A percentile compares a stretch with the other conserved stretches of the same genome.
These are phyloP conservation scores for Mythimna loreyi DNA, from an alignment of 2,888 invertebrate species.

Conservation along the genomic window DNA sequence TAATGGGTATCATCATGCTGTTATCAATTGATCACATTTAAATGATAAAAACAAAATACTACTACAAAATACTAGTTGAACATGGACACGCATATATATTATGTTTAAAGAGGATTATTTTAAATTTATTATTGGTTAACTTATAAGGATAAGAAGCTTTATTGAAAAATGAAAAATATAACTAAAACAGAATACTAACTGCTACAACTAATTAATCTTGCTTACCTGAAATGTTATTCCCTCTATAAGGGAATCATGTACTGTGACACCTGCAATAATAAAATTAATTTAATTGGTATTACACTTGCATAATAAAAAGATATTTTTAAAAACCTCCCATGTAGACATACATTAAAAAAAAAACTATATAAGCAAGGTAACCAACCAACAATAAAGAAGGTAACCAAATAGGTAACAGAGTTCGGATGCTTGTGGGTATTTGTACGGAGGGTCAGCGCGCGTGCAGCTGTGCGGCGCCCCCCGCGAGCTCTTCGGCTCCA, in stretches of 20 bases:
- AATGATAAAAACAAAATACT: no score
- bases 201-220: background rate
- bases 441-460: slow-evolving; percentile 24
- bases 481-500: slow-evolving; percentile 18
- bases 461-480: slow-evolving; percentile 27
- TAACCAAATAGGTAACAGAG: background rate
- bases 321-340: background rate
- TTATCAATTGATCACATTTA: slow-evolving; percentile 8
- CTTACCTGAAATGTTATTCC: slow-evolving; percentile 86
- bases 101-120: background rate
- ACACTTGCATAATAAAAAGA: background rate
- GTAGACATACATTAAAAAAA: background rate
- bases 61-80: background rate
- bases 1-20: slow-evolving; percentile 4
- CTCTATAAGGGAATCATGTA: slow-evolving; percentile 83
- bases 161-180: background rate
- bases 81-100: background rate
- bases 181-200: background rate
- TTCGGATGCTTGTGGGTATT: slow-evolving; percentile 21
- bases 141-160: background rate
- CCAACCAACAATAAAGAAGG: no score
- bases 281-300: slow-evolving; percentile 8
- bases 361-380: background rate
- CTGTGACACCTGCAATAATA: slow-evolving; percentile 81
- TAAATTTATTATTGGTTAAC: no score